These are phyloP conservation scores for Muscicapa adusta DNA, from an alignment of 2,113 vertebrate genomes.

Conservation along the genomic window DNA sequence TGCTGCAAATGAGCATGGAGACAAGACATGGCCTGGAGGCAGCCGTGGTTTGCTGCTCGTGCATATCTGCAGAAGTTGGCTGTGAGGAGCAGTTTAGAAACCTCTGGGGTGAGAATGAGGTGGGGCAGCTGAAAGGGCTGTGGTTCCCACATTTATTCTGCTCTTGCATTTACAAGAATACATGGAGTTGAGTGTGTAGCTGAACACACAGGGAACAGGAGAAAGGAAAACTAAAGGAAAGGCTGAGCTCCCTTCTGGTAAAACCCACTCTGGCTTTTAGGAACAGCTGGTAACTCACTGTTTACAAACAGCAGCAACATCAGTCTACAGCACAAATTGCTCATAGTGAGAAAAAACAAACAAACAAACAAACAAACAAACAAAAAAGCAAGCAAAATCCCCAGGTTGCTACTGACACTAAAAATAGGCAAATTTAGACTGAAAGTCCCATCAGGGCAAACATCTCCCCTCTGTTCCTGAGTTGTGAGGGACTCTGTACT, in stretches of 20 bases:
- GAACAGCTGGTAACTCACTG: neutral
- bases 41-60: neutral
- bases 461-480: neutral
- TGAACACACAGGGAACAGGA: neutral
- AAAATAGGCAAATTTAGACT: conserved; percentile 4
- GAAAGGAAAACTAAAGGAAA: neutral
- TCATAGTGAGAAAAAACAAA: neutral
- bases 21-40: neutral
- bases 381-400: neutral
- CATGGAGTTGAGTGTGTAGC: neutral
- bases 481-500: neutral
- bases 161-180: conserved; percentile 9
- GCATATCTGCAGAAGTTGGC: conserved; percentile 13
- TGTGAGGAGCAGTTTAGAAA: conserved; percentile 11
- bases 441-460: neutral
- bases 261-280: neutral
- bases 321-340: neutral
- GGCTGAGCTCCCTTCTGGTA: neutral
- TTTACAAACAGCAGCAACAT: conserved; percentile 49
- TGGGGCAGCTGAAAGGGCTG: conserved; percentile 20
- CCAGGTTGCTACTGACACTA: neutral
- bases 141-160: conserved; percentile 26
- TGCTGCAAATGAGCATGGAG: neutral
- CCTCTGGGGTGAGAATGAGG: conserved; percentile 9
- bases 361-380: neutral